These are phyloP conservation scores for Larimichthys polyactis DNA, from an alignment of 2,113 vertebrate genomes.

Conservation along the genomic window DNA sequence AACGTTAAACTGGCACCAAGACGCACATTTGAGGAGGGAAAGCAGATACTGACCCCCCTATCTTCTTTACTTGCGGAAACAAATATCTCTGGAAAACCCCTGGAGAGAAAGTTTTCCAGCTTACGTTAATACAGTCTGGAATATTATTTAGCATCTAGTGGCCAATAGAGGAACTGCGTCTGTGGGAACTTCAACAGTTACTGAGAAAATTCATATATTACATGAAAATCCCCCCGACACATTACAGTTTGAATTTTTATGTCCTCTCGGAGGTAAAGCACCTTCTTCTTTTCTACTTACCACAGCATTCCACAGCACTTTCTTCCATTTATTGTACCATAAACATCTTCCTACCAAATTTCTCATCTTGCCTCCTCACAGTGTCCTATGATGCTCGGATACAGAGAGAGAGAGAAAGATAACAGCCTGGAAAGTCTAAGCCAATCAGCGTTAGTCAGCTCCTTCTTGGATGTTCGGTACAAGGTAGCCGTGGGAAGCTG, in stretches of 20 bases:
- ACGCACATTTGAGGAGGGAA: slow-evolving; percentile 1
- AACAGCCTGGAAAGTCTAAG: slow-evolving; percentile 51
- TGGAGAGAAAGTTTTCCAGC: not conserved
- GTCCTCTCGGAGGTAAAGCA: not conserved
- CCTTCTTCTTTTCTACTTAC: slow-evolving; percentile 10
- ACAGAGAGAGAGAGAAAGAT: slow-evolving; percentile 26
- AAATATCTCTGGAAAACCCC: not conserved
- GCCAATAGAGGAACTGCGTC: slow-evolving; percentile 18
- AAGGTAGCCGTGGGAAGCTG: slow-evolving; percentile 54
- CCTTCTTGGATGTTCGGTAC: slow-evolving; percentile 34
- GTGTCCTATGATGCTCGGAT: not conserved
- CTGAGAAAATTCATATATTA: not conserved
- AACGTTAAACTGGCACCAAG: not conserved
- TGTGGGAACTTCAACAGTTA: not conserved
- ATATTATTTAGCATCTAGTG: slow-evolving; percentile 5
- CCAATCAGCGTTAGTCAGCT: slow-evolving; percentile 49
- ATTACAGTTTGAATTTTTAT: not conserved
- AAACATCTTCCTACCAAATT: slow-evolving; percentile 18
- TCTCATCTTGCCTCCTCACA: slow-evolving; percentile 3
- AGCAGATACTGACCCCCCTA: not conserved
- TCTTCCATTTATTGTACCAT: slow-evolving; percentile 1
- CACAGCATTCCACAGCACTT: slow-evolving; percentile 1
- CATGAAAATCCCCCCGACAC: not conserved
- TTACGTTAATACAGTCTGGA: not conserved
- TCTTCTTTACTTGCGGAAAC: not conserved